Evolutionary conservation across 2,113 vertebrate genomes (phyloP).

Genomic region (Parotia lawesii): DNA sequence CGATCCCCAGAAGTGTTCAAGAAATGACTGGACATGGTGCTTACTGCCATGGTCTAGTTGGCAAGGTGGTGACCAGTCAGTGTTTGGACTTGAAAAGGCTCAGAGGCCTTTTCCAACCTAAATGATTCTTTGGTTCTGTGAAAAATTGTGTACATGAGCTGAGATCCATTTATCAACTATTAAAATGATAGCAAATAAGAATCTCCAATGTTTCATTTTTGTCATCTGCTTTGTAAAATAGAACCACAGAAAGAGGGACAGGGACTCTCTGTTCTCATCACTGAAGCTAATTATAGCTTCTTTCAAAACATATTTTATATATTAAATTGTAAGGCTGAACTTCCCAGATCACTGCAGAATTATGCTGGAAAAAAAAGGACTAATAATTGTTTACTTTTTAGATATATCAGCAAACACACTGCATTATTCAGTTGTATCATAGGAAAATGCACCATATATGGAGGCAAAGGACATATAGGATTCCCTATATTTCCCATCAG

Average conservation of each 20-base stretch:
- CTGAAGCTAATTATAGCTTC: neutral
- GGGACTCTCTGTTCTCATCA: neutral
- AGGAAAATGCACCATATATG: neutral
- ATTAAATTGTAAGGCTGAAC: neutral
- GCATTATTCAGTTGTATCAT: neutral
- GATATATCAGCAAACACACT: neutral
- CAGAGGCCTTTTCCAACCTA: neutral
- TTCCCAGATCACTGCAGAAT: neutral
- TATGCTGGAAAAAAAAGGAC: neutral
- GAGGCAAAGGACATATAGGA: neutral
- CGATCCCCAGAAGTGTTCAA: neutral
- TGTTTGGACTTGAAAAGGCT: neutral
- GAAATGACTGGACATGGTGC: neutral
- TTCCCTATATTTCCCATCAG: neutral
- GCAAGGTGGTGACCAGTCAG: neutral
- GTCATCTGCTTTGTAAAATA: neutral
- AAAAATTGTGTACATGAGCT: constrained; percentile 10
- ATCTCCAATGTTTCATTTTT: neutral
- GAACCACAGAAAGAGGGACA: neutral
- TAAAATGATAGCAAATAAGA: neutral
- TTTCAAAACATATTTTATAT: neutral
- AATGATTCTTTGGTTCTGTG: neutral
- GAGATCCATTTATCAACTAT: neutral
- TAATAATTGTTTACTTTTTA: neutral
- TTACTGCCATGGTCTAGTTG: neutral